phyloP scores from a whole-genome alignment of 2,888 invertebrate species.

The Xylocampa areola region DNA sequence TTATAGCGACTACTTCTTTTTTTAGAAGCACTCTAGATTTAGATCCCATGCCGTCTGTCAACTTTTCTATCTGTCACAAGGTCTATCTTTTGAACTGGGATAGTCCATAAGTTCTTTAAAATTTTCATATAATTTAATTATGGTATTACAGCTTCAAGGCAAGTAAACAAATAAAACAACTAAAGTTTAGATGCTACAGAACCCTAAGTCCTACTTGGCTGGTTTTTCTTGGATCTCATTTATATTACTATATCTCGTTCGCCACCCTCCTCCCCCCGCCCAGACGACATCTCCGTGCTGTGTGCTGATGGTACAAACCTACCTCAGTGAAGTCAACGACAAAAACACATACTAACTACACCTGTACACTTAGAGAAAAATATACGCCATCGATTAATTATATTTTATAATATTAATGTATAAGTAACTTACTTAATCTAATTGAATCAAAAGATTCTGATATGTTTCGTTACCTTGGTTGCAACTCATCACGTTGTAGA shows the following conservation, averaged over 20 bases:
- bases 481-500: slow-evolving; percentile 90
- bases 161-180: no score
- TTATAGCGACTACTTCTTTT: no score
- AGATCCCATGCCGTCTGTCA: no score
- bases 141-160: no score
- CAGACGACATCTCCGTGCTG: slow-evolving; percentile 60
- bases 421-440: slow-evolving; percentile 72
- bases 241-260: not conserved
- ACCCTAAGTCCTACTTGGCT: not conserved
- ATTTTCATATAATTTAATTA: no score
- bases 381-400: slow-evolving; percentile 55
- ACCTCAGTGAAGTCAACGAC: slow-evolving; percentile 60
- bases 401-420: slow-evolving; percentile 59
- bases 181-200: no score
- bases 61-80: no score
- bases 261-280: slow-evolving; percentile 49
- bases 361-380: slow-evolving; percentile 75
- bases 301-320: slow-evolving; percentile 59
- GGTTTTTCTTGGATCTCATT: not conserved
- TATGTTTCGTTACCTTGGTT: slow-evolving; percentile 94
- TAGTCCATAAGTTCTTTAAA: no score
- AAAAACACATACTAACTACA: slow-evolving; percentile 62
- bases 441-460: slow-evolving; percentile 92
- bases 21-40: no score
- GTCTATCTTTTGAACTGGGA: no score